Conservation (phyloP, 2,113 vertebrate species). For the Sula dactylatra region DNA sequence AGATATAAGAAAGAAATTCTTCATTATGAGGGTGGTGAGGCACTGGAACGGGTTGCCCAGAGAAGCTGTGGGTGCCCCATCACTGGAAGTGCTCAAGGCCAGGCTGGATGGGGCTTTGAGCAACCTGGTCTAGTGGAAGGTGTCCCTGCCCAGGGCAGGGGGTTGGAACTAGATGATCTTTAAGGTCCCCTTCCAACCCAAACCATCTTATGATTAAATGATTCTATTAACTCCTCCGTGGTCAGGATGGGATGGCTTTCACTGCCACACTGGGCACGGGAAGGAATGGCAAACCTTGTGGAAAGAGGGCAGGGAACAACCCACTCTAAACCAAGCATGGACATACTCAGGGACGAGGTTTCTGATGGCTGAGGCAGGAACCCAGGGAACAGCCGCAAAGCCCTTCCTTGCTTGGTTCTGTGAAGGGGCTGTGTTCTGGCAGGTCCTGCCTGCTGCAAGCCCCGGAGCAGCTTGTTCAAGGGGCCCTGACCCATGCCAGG, state of each 20-base stretch:
- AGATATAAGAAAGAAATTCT: not conserved
- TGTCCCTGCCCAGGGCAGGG: not conserved
- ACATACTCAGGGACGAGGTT: not conserved
- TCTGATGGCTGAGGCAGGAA: not conserved
- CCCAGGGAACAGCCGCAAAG: not conserved
- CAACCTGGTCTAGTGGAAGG: not conserved
- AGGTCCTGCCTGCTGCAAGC: not conserved
- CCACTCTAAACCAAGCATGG: rapidly evolving
- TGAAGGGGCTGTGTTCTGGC: rapidly evolving
- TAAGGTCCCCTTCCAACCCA: not conserved
- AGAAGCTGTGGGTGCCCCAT: not conserved
- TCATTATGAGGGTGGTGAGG: not conserved
- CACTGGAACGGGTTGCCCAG: not conserved
- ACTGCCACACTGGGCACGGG: too few species aligned
- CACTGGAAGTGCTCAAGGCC: not conserved
- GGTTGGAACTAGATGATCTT: not conserved
- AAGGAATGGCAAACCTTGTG: not conserved
- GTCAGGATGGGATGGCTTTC: not conserved
- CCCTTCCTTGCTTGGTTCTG: not conserved
- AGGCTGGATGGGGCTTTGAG: not conserved
- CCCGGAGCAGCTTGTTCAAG: rapidly evolving
- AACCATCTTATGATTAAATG: not conserved
- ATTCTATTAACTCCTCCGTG: not conserved
- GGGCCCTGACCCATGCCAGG: not conserved
- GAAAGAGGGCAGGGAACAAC: not conserved